Evolutionary conservation across 2,888 invertebrate genomes (phyloP), one percentile per base, ranked within the genome.

Genomic region (Tetragonula carbonaria): DNA sequence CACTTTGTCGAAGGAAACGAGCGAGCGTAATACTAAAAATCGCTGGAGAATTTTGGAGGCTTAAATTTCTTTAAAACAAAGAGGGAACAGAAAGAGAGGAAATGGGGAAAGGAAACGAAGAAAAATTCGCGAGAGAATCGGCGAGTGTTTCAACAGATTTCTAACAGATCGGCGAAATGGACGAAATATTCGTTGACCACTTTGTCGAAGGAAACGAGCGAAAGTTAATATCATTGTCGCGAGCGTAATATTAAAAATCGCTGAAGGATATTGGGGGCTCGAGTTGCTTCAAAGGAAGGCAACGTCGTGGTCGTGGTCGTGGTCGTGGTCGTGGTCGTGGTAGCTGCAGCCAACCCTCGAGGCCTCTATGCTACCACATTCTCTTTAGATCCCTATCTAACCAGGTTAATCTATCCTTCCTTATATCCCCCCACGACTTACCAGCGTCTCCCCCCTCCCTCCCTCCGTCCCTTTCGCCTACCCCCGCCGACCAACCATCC

Each of bases 391-490:
- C 86, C 85, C 82, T 91, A 91, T 92, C 92, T 92, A 92, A 92
- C 91, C 91, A 88, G 92, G 92, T 92, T 92, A 92, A 92, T 92
- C 91, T 89, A 90, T 91, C 88, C 88, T 81, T 87, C 85, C 87
- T 86, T 90, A 87, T 87, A 45, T 45, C 45, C 82, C 86, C 65
- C 70, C 70, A 72, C 80, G 79, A 79, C 79, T 83, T 75, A 78
- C 85, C 59, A 16, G 18, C 45, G 45, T 2, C 45, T 8, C 38
- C 38, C 8, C 8, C 28, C 28, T 28, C 38, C 38, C 38, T 8
- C 1, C 1, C 45, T 8, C 8, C 45, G 33, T 3, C 45, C 8
- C 1, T 1, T 62, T 63, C 78, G 53, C 77, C 65, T 73, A 38
- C 53, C 66, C 38, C 53, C 63, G 50, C 50, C 59, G 45, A n/a